Conservation (phyloP, 2,888 invertebrate genomes). For the Eubasilissa splendida region DNA sequence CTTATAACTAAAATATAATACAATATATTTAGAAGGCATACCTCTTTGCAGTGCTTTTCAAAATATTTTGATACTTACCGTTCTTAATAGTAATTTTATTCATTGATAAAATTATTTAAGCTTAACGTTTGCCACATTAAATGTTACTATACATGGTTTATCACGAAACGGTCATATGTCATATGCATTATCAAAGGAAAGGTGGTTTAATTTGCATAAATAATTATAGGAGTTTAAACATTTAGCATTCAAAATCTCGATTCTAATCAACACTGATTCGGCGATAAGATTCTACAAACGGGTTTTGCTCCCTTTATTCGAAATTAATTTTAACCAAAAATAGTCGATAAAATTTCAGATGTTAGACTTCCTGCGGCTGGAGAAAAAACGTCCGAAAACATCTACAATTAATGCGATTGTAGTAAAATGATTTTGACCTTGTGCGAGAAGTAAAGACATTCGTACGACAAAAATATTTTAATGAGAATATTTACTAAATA, state of each 20-base stretch:
- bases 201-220: conserved; percentile 29
- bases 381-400: background rate
- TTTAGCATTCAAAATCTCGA: conserved; percentile 22
- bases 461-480: too few relatives aligned
- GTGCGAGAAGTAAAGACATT: too few relatives aligned
- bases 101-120: conserved; percentile 36
- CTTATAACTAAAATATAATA: too few relatives aligned
- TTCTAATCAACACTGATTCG: conserved; percentile 11
- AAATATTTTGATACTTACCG: conserved; percentile 29
- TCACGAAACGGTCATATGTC: conserved; percentile 32
- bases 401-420: background rate
- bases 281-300: background rate
- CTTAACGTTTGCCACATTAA: conserved; percentile 4
- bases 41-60: background rate
- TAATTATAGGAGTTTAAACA: conserved; percentile 10
- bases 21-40: too few relatives aligned
- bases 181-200: conserved; percentile 27
- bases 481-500: too few relatives aligned
- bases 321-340: conserved; percentile 32
- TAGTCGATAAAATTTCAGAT: conserved; percentile 24
- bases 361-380: background rate
- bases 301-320: conserved; percentile 4
- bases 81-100: conserved; percentile 35
- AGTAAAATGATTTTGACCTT: background rate
- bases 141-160: conserved; percentile 22